Conservation (phyloP, 2,113 vertebrate species). For the Forbesichthys papilliferus region DNA sequence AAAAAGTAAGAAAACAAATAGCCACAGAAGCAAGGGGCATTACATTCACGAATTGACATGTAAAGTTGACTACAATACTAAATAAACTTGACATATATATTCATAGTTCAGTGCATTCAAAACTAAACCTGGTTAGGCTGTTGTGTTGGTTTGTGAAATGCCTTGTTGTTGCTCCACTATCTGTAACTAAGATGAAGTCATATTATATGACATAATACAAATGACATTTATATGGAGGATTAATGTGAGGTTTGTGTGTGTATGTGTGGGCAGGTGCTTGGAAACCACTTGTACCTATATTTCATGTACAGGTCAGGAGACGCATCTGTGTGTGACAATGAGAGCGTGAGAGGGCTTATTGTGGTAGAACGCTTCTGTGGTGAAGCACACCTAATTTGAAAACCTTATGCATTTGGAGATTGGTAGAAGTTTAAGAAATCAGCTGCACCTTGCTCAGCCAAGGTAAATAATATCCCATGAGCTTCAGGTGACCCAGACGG, state of each 20-base stretch:
- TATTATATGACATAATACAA: slow-evolving; percentile 8
- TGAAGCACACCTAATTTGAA: slow-evolving; percentile 56
- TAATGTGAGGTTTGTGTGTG: slow-evolving; percentile 35
- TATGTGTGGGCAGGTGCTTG: slow-evolving; percentile 14
- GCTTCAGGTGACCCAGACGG: slow-evolving; percentile 52
- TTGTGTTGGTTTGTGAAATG: slow-evolving; percentile 31
- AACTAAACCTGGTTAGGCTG: slow-evolving; percentile 32
- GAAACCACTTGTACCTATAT: not conserved
- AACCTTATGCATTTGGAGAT: slow-evolving; percentile 57
- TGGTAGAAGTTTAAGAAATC: slow-evolving; percentile 55
- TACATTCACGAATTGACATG: slow-evolving; percentile 23
- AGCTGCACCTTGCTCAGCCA: slow-evolving; percentile 53
- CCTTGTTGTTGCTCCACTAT: slow-evolving; percentile 32
- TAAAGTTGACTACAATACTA: slow-evolving; percentile 48
- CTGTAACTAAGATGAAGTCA: slow-evolving; percentile 54
- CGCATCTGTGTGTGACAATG: slow-evolving; percentile 13
- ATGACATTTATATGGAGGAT: slow-evolving; percentile 7
- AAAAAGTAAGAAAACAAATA: slow-evolving; percentile 38
- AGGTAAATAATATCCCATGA: slow-evolving; percentile 50
- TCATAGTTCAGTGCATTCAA: slow-evolving; percentile 35
- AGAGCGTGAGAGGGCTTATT: slow-evolving; percentile 37
- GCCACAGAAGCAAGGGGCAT: slow-evolving; percentile 22
- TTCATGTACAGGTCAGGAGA: not conserved
- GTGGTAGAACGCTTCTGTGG: slow-evolving; percentile 35
- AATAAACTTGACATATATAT: slow-evolving; percentile 51